These are phyloP conservation scores for Nasonia giraulti DNA, from an alignment of 1,140 invertebrate genomes.

Conservation along the genomic window DNA sequence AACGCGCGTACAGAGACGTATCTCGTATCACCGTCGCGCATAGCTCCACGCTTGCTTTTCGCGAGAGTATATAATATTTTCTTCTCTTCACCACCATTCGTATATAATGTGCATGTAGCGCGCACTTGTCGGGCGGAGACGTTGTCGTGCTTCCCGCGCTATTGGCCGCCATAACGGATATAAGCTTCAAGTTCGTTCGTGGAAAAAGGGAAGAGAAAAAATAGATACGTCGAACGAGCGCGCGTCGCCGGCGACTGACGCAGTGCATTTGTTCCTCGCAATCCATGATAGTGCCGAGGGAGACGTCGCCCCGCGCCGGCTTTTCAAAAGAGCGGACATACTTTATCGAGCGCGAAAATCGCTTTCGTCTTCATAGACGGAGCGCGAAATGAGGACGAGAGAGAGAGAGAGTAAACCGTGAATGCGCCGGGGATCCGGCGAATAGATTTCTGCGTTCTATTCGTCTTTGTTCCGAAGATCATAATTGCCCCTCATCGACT, in stretches of 20 bases:
- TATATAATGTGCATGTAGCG: not conserved
- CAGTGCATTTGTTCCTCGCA: constrained; percentile 42
- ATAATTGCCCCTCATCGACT: not conserved
- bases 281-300: not conserved
- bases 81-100: not conserved
- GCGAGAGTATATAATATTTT: constrained; percentile 35
- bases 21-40: not conserved
- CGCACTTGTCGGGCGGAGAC: not conserved
- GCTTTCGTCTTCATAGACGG: constrained; percentile 39
- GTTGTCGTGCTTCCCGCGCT: too few relatives aligned
- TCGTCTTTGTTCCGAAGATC: not conserved
- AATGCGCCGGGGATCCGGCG: constrained; percentile 12
- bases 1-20: not conserved
- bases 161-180: not conserved
- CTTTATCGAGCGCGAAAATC: constrained; percentile 48
- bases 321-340: constrained; percentile 43
- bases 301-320: not conserved
- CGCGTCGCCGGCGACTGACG: constrained; percentile 33
- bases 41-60: not conserved
- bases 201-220: not conserved
- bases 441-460: constrained; percentile 1
- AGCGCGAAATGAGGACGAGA: constrained; percentile 3
- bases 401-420: constrained; percentile 2
- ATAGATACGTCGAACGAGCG: constrained; percentile 4
- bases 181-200: not conserved